Base-by-base conservation (phyloP, 2,113 vertebrate genomes). In the Gopherus evgoodei region DNA sequence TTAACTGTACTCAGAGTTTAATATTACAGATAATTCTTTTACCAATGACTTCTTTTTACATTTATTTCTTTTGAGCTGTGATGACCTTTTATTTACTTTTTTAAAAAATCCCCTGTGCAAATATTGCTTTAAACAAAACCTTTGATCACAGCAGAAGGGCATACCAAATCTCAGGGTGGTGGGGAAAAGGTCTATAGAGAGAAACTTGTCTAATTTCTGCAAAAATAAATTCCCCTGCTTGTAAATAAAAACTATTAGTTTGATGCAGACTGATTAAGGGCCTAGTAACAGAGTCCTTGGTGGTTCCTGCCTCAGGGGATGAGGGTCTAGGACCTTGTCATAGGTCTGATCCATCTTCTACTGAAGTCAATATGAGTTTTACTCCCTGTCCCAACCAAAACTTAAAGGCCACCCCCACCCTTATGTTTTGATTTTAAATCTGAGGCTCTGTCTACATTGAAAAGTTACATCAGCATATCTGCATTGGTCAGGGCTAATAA, bases 51-150 rank as follows among this genome's bases (percentile, higher is more conserved):
- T 94, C 42, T 9, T 91, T 90, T 17, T 59, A 53, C 31, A 16
- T 6, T 52, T 87, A 27, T 62, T 84, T 69, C 56, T 80, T 78
- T 87, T 29, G 3, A 95, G 25, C 35, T 69, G 4, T 13, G 4
- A 53, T 88, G 57, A 90, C 80, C 13, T 89, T 91, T 29, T 38
- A 29, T 78, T 95, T 94, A 42, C n/a, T 89, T 95, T 86, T 86
- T 35, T 17, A 69, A 10, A 83, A 42, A 42, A 82, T 79, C 19
- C 21, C 27, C 86, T 87, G 85, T 6, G 13, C 29, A 83, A 8
- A 50, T 19, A 52, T 65, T 22, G 13, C 42, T 81, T 86, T 82
- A 88, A 72, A 44, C n/a, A 82, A 84, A 1, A 54, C 62, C 7
- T 4, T 87, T 93, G 88, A 75, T 81, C 75, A 50, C 80, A 57